These are phyloP conservation scores for Orthonevra nobilis DNA, from an alignment of 2,888 invertebrate species.

Conservation along the genomic window DNA sequence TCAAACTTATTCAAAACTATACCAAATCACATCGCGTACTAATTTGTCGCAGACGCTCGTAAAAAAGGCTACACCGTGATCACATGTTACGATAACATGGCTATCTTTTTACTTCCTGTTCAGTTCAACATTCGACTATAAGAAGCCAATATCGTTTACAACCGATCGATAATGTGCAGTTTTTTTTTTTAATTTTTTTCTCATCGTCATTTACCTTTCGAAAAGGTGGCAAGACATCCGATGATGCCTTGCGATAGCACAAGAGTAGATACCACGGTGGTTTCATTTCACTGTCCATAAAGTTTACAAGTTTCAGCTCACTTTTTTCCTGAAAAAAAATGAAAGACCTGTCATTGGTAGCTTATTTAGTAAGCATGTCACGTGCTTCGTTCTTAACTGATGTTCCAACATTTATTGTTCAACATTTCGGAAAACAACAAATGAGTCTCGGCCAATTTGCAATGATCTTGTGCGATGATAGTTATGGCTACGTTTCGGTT, in stretches of 20 bases:
- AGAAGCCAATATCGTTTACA: not conserved
- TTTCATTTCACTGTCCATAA: conserved; percentile 18
- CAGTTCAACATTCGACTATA: not conserved
- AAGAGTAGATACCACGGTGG: not conserved
- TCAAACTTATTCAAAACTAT: too few species aligned
- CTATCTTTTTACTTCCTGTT: too few species aligned
- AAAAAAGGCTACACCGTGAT: too few species aligned
- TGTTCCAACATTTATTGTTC: conserved; percentile 67
- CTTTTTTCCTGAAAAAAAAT: conserved; percentile 9
- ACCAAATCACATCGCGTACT: too few species aligned
- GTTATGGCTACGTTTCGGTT: conserved; percentile 23
- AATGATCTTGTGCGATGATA: conserved; percentile 60
- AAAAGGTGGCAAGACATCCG: conserved; percentile 57
- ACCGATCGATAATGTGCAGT: conserved; percentile 11
- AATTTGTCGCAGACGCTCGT: too few species aligned
- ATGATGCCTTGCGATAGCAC: conserved; percentile 30
- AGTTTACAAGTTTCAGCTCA: conserved; percentile 13
- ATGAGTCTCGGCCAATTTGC: conserved; percentile 65
- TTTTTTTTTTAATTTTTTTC: not conserved
- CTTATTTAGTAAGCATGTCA: conserved; percentile 56
- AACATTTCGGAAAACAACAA: conserved; percentile 63
- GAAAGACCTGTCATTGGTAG: conserved; percentile 56
- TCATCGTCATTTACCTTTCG: conserved; percentile 3
- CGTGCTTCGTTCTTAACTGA: conserved; percentile 64
- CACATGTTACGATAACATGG: too few species aligned